These are phyloP conservation scores for Glaucidium brasilianum DNA, from an alignment of 2,113 vertebrate species.

Conservation along the genomic window DNA sequence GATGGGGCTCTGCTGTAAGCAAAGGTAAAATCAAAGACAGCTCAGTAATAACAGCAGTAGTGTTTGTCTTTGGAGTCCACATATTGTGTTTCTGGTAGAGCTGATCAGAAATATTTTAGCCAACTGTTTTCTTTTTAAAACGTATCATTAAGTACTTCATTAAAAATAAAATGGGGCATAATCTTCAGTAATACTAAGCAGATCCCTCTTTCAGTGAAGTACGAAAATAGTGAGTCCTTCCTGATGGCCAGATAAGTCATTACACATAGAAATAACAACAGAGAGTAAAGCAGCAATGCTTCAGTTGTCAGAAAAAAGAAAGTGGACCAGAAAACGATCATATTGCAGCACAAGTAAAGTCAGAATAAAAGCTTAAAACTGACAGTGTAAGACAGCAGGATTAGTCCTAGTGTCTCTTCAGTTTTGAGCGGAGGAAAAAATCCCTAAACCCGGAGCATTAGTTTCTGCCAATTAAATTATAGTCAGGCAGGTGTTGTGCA, in stretches of 20 bases:
- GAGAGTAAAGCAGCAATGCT: neutral
- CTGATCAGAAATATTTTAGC: neutral
- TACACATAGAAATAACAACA: neutral
- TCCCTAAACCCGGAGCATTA: constrained; percentile 24
- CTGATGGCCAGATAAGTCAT: neutral
- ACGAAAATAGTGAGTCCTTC: neutral
- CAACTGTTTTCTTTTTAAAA: neutral
- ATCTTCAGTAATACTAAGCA: neutral
- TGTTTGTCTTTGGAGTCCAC: neutral
- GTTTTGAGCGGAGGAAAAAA: neutral
- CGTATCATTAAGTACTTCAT: neutral
- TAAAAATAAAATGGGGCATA: neutral
- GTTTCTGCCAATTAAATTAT: constrained; percentile 62
- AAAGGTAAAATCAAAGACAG: constrained; percentile 14
- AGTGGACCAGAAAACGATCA: neutral
- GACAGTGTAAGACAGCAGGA: neutral
- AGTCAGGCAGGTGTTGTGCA: constrained; percentile 65
- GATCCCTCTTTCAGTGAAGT: neutral
- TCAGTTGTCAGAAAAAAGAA: neutral
- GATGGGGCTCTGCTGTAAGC: neutral
- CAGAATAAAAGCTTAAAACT: neutral
- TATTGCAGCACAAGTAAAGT: neutral
- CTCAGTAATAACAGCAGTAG: neutral
- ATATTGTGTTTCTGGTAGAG: neutral
- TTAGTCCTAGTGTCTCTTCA: neutral